Base-by-base conservation (phyloP, 2,797 vertebrate genomes). In the Bradypus variegatus region DNA sequence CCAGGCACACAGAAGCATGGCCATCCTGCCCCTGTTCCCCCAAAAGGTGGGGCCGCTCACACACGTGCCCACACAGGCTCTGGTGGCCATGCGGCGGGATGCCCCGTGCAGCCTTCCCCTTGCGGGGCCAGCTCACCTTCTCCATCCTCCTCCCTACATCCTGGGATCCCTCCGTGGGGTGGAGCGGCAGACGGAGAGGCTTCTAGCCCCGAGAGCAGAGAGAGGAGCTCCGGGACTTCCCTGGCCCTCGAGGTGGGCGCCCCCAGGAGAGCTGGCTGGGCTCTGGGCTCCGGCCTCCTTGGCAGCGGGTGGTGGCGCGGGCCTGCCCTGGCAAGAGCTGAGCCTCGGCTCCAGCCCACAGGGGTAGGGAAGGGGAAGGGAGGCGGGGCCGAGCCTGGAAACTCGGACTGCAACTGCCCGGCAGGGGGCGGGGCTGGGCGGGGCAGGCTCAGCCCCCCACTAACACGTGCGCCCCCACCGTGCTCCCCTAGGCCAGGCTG, bases 41-140 rank as follows among this genome's bases (percentile, higher is more conserved):
- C 18, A 45, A 38, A 76, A 94, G 91, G 88, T 50, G 86, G 50
- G 91, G 86, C 38, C 45, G 80, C 55, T 60, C 10, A 2, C 27
- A 29, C 92, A 36, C 3, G 12, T 16, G 70, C 48, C 87, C 33
- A 19, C 5, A 1, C 73, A 41, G 78, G 83, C 88, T 65, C 70
- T 14, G 41, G 38, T 19, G 48, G 36, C 65, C 50, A 21, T 19
- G 84, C 4, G 1, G 53, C 25, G 25, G 53, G 55, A 77, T 15
- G 21, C 36, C 33, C 65, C 36, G 45, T 2, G 45, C 41, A 7
- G 36, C 29, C 85, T 53, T 62, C 38, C 73, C 67, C 58, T 23
- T 29, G 41, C n/a, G 1, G 33, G 78, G 67, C 84, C 67, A 16
- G 89, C 95, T 95, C 88, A 95, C 95, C 93, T 92, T 72, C 21